Evolutionary conservation across 2,888 invertebrate genomes (phyloP).

Genomic region (Cotesia congregata): DNA sequence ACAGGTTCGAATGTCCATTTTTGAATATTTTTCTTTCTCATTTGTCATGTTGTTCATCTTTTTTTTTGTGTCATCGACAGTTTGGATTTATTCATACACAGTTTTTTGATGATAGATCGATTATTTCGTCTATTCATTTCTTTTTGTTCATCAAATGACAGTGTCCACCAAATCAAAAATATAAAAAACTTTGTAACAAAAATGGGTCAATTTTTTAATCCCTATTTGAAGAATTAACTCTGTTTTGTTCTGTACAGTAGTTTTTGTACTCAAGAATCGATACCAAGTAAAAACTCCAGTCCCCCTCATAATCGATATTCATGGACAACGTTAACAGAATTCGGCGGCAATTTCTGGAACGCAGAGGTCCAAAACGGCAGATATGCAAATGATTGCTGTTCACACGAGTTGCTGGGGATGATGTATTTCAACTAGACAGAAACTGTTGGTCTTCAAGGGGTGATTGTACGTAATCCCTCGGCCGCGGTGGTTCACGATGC

Average conservation of each 20-base stretch:
- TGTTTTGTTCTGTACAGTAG: background rate
- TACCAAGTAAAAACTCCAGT: background rate
- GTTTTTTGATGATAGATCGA: background rate
- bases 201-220: no score
- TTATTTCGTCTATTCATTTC: background rate
- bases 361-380: conserved; percentile 55
- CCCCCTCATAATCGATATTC: conserved; percentile 53
- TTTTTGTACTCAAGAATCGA: background rate
- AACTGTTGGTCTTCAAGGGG: conserved; percentile 6
- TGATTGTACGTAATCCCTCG: background rate
- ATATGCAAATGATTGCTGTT: conserved; percentile 63
- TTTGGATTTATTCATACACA: conserved; percentile 5
- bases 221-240: no score
- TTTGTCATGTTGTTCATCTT: background rate
- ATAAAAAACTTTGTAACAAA: background rate
- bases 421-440: conserved; percentile 4
- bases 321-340: conserved; percentile 61
- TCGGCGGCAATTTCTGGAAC: conserved; percentile 60
- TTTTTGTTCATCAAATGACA: background rate
- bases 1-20: conserved; percentile 20
- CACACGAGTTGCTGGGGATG: conserved; percentile 14
- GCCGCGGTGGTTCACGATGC: conserved; percentile 38
- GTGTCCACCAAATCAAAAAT: background rate
- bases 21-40: conserved; percentile 4
- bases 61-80: conserved; percentile 10